These are phyloP conservation scores for Cheilosia scutellata DNA, from an alignment of 2,888 invertebrate genomes.

Conservation along the genomic window DNA sequence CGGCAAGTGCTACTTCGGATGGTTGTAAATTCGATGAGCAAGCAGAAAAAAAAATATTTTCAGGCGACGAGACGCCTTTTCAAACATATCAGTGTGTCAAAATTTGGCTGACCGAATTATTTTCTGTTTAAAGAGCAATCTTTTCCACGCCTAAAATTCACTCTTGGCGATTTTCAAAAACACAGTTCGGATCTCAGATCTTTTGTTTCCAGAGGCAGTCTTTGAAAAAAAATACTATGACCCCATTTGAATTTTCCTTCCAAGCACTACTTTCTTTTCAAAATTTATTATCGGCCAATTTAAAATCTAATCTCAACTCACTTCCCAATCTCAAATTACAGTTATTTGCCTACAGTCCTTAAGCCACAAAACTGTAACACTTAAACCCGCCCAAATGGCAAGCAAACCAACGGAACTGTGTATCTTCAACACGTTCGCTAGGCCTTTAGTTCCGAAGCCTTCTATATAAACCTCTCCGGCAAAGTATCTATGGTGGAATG, in stretches of 20 bases:
- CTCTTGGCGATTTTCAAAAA: too few relatives aligned
- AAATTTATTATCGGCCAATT: slow-evolving; percentile 10
- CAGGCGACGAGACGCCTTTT: too few relatives aligned
- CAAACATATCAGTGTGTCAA: too few relatives aligned
- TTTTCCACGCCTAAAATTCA: too few relatives aligned
- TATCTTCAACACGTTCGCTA: not conserved
- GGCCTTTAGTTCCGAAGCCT: not conserved
- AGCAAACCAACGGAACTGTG: slow-evolving; percentile 23
- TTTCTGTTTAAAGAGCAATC: too few relatives aligned
- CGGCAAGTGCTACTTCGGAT: too few relatives aligned
- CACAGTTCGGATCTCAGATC: too few relatives aligned
- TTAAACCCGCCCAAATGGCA: slow-evolving; percentile 52
- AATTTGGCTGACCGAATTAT: too few relatives aligned
- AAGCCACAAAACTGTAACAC: slow-evolving; percentile 55
- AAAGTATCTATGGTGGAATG: slow-evolving; percentile 41
- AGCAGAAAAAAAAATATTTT: too few relatives aligned
- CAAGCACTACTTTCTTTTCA: slow-evolving; percentile 26
- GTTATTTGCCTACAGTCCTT: slow-evolving; percentile 53
- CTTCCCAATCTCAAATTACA: slow-evolving; percentile 49
- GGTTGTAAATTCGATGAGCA: too few relatives aligned
- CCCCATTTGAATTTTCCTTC: not conserved
- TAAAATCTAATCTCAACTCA: slow-evolving; percentile 21
- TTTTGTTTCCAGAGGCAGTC: too few relatives aligned
- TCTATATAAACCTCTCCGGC: not conserved
- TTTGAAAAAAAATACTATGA: not conserved